Evolutionary conservation across 2,888 invertebrate genomes (phyloP), one percentile per base, ranked within the genome.

Genomic region (Bimastos eiseni): DNA sequence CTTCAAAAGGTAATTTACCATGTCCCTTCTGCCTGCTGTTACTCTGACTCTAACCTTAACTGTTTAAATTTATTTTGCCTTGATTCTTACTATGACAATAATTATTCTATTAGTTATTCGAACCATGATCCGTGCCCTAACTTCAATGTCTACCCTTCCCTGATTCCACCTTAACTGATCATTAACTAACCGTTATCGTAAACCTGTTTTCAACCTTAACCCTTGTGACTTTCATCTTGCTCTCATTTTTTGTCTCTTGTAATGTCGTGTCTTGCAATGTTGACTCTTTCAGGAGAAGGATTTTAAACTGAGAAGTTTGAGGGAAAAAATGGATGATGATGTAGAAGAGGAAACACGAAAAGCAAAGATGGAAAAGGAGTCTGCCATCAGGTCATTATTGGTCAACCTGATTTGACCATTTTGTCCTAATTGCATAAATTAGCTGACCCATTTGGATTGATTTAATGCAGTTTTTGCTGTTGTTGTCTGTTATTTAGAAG

Each of bases 331-430:
- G 2, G 92, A 93, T 90, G 92, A 92, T 70, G 94, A 94, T 88
- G 92, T 93, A 84, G 93, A 93, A n/a, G 93, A 93, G 36, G 94
- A 94, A 89, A 94, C 94, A 90, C 92, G 91, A n/a, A 93, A 92
- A 91, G 90, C 94, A 88, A 93, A 93, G 89, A 91, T 92, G 83
- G 93, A 94, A 89, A 94, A 92, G 89, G 92, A 92, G 49, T 89
- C 70, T 30, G 38, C 38, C 36, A 90, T 92, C 88, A 91, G 90
- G 92, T 92, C 38, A 90, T 13, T 1, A 11, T 30, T 55, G 24
- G 11, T 55, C 55, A 55, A 11, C 30, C 30, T 21, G 19, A 11
- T 49, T 49, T 30, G 30, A n/a, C 30, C n/a, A 3, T 70, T 70
- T n/a, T n/a, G n/a, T n/a, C 70, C 70, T 70, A n/a, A n/a, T 70